These are phyloP conservation scores for Spatula versicolor DNA, from an alignment of 2,797 vertebrate genomes.

Conservation along the genomic window DNA sequence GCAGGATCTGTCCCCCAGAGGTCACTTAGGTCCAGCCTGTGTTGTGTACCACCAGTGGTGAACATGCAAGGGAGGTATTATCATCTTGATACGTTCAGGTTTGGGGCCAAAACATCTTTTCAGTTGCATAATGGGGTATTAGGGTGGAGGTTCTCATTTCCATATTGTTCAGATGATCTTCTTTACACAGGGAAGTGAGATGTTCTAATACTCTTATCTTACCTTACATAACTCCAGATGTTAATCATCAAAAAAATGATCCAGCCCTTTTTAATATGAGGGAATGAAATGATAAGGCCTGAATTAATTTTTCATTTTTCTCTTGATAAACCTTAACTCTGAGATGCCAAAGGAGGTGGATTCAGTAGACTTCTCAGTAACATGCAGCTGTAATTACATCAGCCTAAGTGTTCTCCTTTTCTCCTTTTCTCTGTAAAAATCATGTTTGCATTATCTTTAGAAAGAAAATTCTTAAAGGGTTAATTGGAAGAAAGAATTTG, in stretches of 20 bases:
- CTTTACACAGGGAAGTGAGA: slow-evolving; percentile 35
- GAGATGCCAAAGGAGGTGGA: neutral
- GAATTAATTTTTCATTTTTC: slow-evolving; percentile 42
- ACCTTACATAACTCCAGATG: slow-evolving; percentile 51
- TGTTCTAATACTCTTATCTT: slow-evolving; percentile 55
- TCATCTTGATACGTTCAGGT: neutral
- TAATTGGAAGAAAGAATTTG: neutral
- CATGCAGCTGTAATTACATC: neutral
- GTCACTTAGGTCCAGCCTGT: neutral
- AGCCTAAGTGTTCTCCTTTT: neutral
- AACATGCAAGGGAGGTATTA: neutral
- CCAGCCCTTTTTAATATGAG: slow-evolving; percentile 53
- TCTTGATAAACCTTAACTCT: slow-evolving; percentile 39
- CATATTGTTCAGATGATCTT: slow-evolving; percentile 34
- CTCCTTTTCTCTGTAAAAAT: neutral
- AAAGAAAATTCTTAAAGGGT: neutral
- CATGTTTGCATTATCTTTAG: neutral
- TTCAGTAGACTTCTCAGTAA: slow-evolving; percentile 13
- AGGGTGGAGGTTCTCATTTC: slow-evolving; percentile 59
- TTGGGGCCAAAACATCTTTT: slow-evolving; percentile 10
- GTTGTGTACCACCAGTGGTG: neutral
- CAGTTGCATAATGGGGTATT: slow-evolving; percentile 14
- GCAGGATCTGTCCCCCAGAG: neutral
- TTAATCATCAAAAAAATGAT: slow-evolving; percentile 55
- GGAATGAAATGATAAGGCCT: slow-evolving; percentile 39